Evolutionary conservation across 2,113 vertebrate genomes (phyloP), one percentile per base, ranked within the genome.

Genomic region (Cairina moschata): DNA sequence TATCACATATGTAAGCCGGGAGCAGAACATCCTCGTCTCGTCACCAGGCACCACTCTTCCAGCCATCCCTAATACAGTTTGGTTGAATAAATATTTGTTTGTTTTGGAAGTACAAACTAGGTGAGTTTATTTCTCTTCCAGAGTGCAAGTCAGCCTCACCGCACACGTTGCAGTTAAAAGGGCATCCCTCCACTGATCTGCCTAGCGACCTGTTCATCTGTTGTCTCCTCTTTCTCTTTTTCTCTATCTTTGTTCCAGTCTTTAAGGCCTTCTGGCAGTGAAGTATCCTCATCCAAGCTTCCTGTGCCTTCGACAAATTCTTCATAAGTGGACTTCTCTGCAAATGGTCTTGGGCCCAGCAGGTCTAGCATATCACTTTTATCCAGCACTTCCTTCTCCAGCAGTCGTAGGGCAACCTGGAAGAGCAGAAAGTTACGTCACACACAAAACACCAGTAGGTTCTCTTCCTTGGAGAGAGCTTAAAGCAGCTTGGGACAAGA

Each of bases 281-380:
- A 97, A 0, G 99, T 99, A 97, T 99, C 99, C 93, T 99, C 99
- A 5, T 99, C 99, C 94, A 99, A 92, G 25, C 99, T 98, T 13
- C 99, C 99, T 0, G 99, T 99, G 56, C 99, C 99, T 97, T 99
- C 99, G 66, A 99, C 99, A 95, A 99, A 99, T 36, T 99, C 99
- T 96, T 99, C 99, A 0, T 99, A 99, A 0, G 99, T 99, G 17
- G 99, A 99, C 96, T 99, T 99, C 84, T 99, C 99, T 1, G 98
- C 98, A 80, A 99, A 99, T 0, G 99, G 99, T 79, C 99, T 98
- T 14, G 97, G 97, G 16, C 99, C 99, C 89, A 99, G 97, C 67
- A 99, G 97, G 90, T 99, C 98, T 58, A 99, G 81, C 99, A 99
- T 99, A 95, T 99, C 99, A 0, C 95, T 98, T 97, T 99, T 99